Evolutionary conservation across 2,113 vertebrate genomes (phyloP), one percentile per base, ranked within the genome.

Genomic region (Brachypteracias leptosomus): DNA sequence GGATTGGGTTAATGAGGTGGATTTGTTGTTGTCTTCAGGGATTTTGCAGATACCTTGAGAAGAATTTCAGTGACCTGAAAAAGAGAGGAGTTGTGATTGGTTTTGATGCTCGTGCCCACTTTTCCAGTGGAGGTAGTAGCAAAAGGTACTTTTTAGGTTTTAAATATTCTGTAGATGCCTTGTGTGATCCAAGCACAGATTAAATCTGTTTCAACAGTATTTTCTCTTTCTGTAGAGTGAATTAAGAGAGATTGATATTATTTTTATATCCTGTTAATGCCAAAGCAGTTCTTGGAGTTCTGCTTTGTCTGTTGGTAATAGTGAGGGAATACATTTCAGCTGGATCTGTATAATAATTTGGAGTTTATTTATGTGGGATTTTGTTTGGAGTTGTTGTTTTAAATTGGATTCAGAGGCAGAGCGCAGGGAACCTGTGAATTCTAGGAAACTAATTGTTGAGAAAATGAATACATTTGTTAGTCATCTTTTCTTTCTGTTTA

Each of bases 31-130:
- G 13, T 90, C 85, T 79, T 70, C 62, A 99, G 99, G 99, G 99
- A 57, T 99, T 99, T 96, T 99, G 99, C 97, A 95, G 95, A 38
- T 99, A 99, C 90, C 98, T 99, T 81, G 99, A 99, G 96, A 97
- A 98, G 84, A 98, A 97, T 70, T 98, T 99, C 93, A 86, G 88
- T 83, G 98, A 99, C 94, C 97, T 99, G 33, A 99, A 99, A 95
- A 97, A 99, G 75, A 98, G 98, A 88, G 99, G 99, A 3, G 98
- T 99, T 22, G 99, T 99, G 76, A 99, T 99, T 83, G 98, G 99
- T 12, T 99, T 98, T 55, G 99, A 99, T 15, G 99, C 99, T 19
- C 98, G 99, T 4, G 98, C 99, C 66, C 98, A 99, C 82, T 97
- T 97, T 29, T 75, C 98, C 63, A 99, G 99, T 4, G 99, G 99